Percentiles rank a stretch among this genome's conserved stretches.
Conservation (phyloP, 2,888 invertebrate genomes). For the Parnassius mnemosyne region DNA sequence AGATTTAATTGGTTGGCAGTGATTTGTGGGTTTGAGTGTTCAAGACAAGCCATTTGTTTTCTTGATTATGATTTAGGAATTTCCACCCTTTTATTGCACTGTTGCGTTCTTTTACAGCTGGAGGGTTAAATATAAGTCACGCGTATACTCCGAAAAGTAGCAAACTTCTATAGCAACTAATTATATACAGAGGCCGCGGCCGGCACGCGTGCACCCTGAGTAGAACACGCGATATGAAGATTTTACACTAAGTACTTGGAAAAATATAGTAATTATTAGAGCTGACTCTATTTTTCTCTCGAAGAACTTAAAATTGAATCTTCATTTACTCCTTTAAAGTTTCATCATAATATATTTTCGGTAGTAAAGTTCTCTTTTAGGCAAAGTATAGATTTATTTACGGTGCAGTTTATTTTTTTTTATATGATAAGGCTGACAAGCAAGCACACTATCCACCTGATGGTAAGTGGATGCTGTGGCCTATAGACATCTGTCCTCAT, state of each 20-base stretch:
- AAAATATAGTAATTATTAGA: slow-evolving; percentile 13
- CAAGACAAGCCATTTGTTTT: slow-evolving; percentile 25
- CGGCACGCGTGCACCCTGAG: slow-evolving; percentile 50
- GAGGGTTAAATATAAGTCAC: slow-evolving; percentile 61
- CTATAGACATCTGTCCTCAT: no score
- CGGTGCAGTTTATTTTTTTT: no score
- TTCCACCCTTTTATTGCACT: slow-evolving; percentile 61
- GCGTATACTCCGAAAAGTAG: slow-evolving; percentile 62
- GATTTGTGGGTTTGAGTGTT: slow-evolving; percentile 25
- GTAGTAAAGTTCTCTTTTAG: slow-evolving; percentile 34
- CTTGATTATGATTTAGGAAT: slow-evolving; percentile 44
- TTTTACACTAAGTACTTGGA: slow-evolving; percentile 41
- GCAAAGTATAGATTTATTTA: slow-evolving; percentile 7
- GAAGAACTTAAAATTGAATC: slow-evolving; percentile 40
- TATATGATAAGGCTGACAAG: no score
- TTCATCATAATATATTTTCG: slow-evolving; percentile 27
- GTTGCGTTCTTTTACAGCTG: slow-evolving; percentile 36
- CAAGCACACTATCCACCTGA: no score
- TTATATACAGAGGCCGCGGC: slow-evolving; percentile 54
- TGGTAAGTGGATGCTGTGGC: no score
- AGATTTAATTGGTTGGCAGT: slow-evolving; percentile 25
- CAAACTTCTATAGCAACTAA: slow-evolving; percentile 70
- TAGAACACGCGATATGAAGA: slow-evolving; percentile 62
- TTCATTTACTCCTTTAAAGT: slow-evolving; percentile 46
- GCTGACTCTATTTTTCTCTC: slow-evolving; percentile 4